Evolutionary conservation across 2,888 invertebrate species (phyloP), one percentile per base, ranked within the genome.

Genomic region (Girardia tigrina): DNA sequence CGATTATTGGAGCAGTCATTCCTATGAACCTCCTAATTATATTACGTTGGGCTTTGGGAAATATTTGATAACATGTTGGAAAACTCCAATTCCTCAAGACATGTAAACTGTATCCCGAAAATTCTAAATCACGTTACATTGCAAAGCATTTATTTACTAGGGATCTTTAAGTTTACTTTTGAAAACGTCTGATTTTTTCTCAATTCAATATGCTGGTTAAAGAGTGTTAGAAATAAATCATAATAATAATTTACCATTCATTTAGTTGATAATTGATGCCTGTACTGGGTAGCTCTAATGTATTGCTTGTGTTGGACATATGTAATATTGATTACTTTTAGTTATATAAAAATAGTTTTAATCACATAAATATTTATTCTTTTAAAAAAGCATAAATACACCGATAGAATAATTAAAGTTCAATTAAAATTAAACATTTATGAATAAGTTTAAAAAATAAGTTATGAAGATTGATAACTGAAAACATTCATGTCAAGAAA

Each of bases 21-120:
- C 56, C n/a, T 56, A 56, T n/a, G 56, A 56, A n/a, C 56, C 56
- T 12, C 56, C 56, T 2, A 56, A 56, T 16, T 56, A 56, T 56
- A 56, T 56, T 23, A 56, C 56, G 4, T n/a, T 56, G 23, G 56
- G 56, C n/a, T 56, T 56, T n/a, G 56, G 56, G 23, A 56, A 56
- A 23, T 56, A 56, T 56, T 23, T 56, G 4, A 56, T 56, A 8
- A 56, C 56, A n/a, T 56, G 56, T 23, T 56, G 56, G 56, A 56
- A 56, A n/a, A 56, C 56, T n/a, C 56, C 56, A 56, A 56, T 56
- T 56, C 56, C 56, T 4, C 56, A 56, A 56, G 56, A 56, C 56
- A 56, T 56, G 56, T 56, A 23, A 56, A 56, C 4, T 12, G 2
- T 56, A 56, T 56, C n/a, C 8, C 8, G 56, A 4, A 56, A 23